Percentiles rank a stretch among this genome's conserved stretches.
phyloP scores from a whole-genome alignment of 2,888 invertebrate species.

The Lycaena phlaeas region DNA sequence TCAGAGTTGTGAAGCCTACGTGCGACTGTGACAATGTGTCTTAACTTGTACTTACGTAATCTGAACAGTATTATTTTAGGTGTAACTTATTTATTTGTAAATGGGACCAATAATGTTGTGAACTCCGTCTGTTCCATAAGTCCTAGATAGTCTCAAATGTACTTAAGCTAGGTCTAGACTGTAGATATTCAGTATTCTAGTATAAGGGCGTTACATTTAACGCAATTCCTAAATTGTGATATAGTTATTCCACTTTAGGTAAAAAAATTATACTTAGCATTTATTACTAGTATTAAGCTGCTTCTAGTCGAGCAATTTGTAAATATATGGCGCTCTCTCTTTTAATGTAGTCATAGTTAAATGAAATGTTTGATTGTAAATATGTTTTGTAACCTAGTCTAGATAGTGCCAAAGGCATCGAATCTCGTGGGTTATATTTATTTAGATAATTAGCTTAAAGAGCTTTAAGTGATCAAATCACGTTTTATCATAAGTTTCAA shows the following conservation, averaged over 20 bases:
- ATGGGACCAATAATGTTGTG: conserved; percentile 65
- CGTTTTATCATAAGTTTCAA: conserved; percentile 32
- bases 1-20: conserved; percentile 18
- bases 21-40: conserved; percentile 43
- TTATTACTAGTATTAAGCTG: conserved; percentile 20
- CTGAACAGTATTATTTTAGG: conserved; percentile 54
- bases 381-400: conserved; percentile 40
- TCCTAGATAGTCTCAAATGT: conserved; percentile 12
- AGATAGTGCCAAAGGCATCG: conserved; percentile 59
- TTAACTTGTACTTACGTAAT: conserved; percentile 33
- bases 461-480: conserved; percentile 54
- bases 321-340: conserved; percentile 20
- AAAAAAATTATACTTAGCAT: conserved; percentile 18
- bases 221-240: conserved; percentile 70
- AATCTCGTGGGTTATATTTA: conserved; percentile 46
- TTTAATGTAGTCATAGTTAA: conserved; percentile 20
- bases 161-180: conserved; percentile 16
- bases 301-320: conserved; percentile 19
- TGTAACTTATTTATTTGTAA: conserved; percentile 46
- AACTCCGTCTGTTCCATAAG: conserved; percentile 23
- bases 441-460: conserved; percentile 39
- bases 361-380: conserved; percentile 11
- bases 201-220: conserved; percentile 34
- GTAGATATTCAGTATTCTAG: conserved; percentile 39
- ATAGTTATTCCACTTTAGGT: conserved; percentile 50